Evolutionary conservation across 2,888 invertebrate species (phyloP).

Genomic region (Caradrina kadenii): DNA sequence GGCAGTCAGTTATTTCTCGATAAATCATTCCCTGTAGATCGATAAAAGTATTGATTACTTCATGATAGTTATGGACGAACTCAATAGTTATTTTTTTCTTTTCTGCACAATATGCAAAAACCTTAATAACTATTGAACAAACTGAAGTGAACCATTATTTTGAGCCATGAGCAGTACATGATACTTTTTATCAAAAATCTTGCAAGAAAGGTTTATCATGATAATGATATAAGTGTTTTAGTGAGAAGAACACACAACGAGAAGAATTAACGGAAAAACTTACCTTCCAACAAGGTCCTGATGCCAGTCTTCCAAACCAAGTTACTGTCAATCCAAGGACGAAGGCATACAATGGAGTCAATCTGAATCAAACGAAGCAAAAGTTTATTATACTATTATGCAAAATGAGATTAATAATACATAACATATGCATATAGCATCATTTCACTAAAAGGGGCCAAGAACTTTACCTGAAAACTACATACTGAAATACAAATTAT

Average conservation of each 20-base stretch:
- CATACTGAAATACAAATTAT: too few relatives aligned
- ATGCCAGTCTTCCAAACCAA: slow-evolving; percentile 70
- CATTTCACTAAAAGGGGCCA: too few relatives aligned
- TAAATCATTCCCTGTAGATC: not conserved
- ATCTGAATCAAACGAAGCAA: slow-evolving; percentile 51
- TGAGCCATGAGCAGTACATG: too few relatives aligned
- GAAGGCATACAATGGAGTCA: slow-evolving; percentile 68
- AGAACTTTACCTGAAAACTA: too few relatives aligned
- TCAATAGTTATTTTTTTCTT: too few relatives aligned
- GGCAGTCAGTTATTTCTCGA: slow-evolving; percentile 63
- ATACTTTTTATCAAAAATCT: too few relatives aligned
- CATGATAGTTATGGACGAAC: too few relatives aligned
- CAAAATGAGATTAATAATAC: too few relatives aligned
- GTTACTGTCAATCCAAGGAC: slow-evolving; percentile 68
- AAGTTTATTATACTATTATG: not conserved
- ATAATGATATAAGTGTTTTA: not conserved
- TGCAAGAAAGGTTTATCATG: not conserved
- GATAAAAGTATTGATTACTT: not conserved
- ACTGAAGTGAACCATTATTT: too few relatives aligned
- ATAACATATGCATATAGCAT: too few relatives aligned
- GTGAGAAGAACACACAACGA: not conserved
- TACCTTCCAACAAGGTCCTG: slow-evolving; percentile 81
- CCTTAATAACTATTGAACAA: too few relatives aligned
- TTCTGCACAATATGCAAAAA: too few relatives aligned
- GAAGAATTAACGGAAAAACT: not conserved